These are phyloP conservation scores for Oscheius onirici DNA, from an alignment of 2,888 invertebrate species.

Conservation along the genomic window DNA sequence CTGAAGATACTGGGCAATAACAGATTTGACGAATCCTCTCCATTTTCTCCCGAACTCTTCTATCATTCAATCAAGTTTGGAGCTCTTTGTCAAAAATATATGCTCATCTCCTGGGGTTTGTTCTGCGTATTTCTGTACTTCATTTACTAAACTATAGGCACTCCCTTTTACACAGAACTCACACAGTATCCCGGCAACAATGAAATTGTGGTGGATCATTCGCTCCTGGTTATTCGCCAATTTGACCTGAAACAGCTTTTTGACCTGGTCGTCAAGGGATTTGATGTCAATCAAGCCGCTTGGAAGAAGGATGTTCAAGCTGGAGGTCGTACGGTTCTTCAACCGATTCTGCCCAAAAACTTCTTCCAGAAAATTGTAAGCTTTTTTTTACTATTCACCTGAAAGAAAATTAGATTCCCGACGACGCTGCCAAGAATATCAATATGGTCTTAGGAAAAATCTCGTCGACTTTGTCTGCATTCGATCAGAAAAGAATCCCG, in stretches of 20 bases:
- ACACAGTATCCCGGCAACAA: background rate
- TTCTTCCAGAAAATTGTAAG: background rate
- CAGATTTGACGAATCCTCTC: no score
- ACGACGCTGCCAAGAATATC: background rate
- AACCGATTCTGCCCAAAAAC: no score
- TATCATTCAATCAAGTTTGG: background rate
- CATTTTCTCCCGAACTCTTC: background rate
- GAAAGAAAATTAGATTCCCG: background rate
- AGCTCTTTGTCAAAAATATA: background rate
- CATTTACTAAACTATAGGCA: background rate
- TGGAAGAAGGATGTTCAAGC: background rate
- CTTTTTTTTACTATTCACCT: background rate
- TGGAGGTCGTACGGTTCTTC: no score
- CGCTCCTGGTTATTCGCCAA: background rate
- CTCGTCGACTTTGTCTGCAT: background rate
- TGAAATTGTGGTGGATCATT: background rate
- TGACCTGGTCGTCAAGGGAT: background rate
- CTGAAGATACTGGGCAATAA: no score
- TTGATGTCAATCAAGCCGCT: slow-evolving; percentile 3
- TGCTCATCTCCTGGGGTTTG: background rate
- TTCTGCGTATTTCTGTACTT: background rate
- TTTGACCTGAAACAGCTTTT: background rate
- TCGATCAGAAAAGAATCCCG: background rate
- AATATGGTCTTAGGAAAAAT: background rate
- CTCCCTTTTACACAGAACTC: background rate